Percentiles rank a stretch among this genome's conserved stretches.
These are phyloP conservation scores for Dallia pectoralis DNA, from an alignment of 2,797 vertebrate genomes.

Conservation along the genomic window DNA sequence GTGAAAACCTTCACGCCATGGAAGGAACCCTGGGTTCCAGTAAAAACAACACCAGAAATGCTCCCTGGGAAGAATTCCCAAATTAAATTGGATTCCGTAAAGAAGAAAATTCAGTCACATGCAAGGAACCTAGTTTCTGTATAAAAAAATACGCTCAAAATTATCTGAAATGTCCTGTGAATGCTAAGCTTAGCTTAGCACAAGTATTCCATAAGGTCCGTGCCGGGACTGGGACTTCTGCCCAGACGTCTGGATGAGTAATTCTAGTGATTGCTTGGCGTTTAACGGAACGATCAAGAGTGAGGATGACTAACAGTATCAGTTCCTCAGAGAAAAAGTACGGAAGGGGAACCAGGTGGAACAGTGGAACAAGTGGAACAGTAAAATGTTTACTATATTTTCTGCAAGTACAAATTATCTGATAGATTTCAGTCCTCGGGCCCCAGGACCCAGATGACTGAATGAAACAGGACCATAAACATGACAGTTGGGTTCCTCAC, in stretches of 20 bases:
- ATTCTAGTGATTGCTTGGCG: neutral
- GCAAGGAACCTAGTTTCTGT: conserved; percentile 18
- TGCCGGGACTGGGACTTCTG: conserved; percentile 7
- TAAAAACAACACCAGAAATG: conserved; percentile 12
- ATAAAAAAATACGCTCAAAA: conserved; percentile 7
- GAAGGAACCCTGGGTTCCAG: conserved; percentile 1
- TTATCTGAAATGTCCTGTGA: conserved; percentile 6
- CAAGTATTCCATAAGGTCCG: neutral
- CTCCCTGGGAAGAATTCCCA: neutral
- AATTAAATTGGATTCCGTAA: conserved; percentile 5
- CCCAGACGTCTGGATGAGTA: neutral
- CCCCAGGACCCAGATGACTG: conserved; percentile 65
- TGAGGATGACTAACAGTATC: neutral
- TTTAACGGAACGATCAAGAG: neutral
- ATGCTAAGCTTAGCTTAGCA: neutral
- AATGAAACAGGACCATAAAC: conserved; percentile 66
- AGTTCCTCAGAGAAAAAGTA: neutral
- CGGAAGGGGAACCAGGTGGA: neutral
- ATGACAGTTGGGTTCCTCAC: conserved; percentile 63
- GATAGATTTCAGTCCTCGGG: conserved; percentile 51
- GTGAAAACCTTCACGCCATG: neutral
- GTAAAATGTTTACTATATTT: neutral
- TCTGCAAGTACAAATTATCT: neutral
- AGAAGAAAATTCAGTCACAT: conserved; percentile 5
- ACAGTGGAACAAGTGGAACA: neutral